Evolutionary conservation across 2,888 invertebrate genomes (phyloP).

Genomic region (Periphyllus acericola): DNA sequence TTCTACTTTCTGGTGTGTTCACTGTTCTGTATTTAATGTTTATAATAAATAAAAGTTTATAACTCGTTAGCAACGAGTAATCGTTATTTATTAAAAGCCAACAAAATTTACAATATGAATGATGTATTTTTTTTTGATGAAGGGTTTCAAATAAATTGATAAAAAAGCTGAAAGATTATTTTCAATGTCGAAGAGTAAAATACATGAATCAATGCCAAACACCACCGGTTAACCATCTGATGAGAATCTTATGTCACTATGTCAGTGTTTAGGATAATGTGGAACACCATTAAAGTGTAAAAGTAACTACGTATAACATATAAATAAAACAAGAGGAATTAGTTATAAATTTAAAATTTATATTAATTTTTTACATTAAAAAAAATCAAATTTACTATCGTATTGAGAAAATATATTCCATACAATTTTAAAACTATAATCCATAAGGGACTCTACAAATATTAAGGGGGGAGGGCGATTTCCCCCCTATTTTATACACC

Average conservation of each 20-base stretch:
- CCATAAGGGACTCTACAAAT: too few species aligned
- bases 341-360: background rate
- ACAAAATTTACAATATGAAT: too few species aligned
- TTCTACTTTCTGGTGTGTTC: too few species aligned
- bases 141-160: background rate
- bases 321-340: background rate
- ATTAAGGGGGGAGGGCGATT: too few species aligned
- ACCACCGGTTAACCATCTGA: background rate
- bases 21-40: too few species aligned
- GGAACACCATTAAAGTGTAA: background rate
- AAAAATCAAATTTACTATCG: background rate
- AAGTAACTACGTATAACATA: background rate
- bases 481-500: too few species aligned
- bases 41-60: too few species aligned
- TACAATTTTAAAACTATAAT: too few species aligned
- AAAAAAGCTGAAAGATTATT: background rate
- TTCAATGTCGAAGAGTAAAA: background rate
- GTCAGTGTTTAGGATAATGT: slow-evolving; percentile 5
- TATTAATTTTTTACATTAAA: background rate
- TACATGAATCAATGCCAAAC: background rate
- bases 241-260: slow-evolving; percentile 9
- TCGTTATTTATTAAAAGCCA: too few species aligned
- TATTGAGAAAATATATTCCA: too few species aligned
- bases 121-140: background rate
- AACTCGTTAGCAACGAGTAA: too few species aligned